phyloP scores from a whole-genome alignment of 2,797 vertebrate genomes.

The Rhynchonycteris naso region DNA sequence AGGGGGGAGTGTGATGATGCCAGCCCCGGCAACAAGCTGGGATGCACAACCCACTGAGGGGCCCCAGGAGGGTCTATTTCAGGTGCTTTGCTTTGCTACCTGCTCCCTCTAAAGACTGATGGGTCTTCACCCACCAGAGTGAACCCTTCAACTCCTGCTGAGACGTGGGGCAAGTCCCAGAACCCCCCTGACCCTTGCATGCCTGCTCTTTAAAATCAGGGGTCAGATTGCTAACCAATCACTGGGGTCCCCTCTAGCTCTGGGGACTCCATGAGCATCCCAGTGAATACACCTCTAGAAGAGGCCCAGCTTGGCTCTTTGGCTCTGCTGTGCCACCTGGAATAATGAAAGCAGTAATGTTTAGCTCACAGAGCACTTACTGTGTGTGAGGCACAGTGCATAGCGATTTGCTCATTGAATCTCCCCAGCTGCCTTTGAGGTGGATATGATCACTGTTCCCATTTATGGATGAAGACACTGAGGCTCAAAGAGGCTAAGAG shows the following conservation, averaged over 20 bases:
- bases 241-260: background rate
- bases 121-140: background rate
- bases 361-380: background rate
- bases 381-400: background rate
- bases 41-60: background rate
- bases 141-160: background rate
- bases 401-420: fast-evolving
- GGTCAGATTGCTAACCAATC: background rate
- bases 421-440: background rate
- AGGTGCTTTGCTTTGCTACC: background rate
- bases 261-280: background rate
- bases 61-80: background rate
- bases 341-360: fast-evolving
- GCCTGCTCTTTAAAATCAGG: background rate
- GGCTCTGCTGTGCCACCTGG: background rate
- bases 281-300: background rate
- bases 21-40: fast-evolving
- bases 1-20: fast-evolving
- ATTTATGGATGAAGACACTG: background rate
- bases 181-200: background rate
- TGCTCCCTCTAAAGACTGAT: background rate
- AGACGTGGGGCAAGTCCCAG: background rate
- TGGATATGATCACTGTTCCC: fast-evolving
- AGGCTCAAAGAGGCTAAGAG: background rate
- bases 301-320: background rate